A percentile compares a stretch with the other conserved stretches of the same genome.
Conservation (phyloP, 2,888 invertebrate genomes). For the Drosophila recens region DNA sequence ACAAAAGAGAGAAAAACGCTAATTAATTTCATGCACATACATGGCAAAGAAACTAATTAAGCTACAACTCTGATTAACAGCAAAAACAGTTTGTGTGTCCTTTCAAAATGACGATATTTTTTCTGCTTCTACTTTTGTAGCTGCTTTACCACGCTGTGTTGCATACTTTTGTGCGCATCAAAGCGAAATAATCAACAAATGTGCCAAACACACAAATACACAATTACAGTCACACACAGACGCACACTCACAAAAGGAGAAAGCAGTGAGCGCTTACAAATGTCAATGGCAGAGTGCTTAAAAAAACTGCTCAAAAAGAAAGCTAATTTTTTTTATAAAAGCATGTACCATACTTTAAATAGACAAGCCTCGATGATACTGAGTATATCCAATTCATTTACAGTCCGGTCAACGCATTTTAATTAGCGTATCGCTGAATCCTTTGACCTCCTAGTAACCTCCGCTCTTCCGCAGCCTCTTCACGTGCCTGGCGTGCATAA, state of each 20-base stretch:
- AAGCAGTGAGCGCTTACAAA: conserved; percentile 59
- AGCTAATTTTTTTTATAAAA: conserved; percentile 24
- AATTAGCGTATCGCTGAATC: conserved; percentile 64
- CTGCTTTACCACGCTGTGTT: conserved; percentile 38
- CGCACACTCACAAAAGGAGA: conserved; percentile 2
- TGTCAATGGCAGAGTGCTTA: conserved; percentile 65
- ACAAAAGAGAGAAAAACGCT: conserved; percentile 48
- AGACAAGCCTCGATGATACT: conserved; percentile 13
- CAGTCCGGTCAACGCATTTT: conserved; percentile 59
- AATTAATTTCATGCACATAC: conserved; percentile 70
- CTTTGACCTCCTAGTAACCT: conserved; percentile 37
- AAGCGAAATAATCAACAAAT: conserved; percentile 79
- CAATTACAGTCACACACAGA: conserved; percentile 37
- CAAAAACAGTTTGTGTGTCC: conserved; percentile 64
- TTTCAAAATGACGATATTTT: conserved; percentile 65
- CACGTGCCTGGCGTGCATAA: conserved; percentile 56
- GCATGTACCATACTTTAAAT: conserved; percentile 37
- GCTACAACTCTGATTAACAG: conserved; percentile 71
- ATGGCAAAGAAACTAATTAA: conserved; percentile 75
- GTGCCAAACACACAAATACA: conserved; percentile 50
- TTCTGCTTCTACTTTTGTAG: conserved; percentile 23
- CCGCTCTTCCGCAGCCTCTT: neutral
- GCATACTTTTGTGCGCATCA: conserved; percentile 76
- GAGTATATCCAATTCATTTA: conserved; percentile 50
- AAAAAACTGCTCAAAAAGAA: conserved; percentile 35